These are phyloP conservation scores for Diadema setosum DNA, from an alignment of 35 echinoderm and acorn worm species.

Conservation along the genomic window DNA sequence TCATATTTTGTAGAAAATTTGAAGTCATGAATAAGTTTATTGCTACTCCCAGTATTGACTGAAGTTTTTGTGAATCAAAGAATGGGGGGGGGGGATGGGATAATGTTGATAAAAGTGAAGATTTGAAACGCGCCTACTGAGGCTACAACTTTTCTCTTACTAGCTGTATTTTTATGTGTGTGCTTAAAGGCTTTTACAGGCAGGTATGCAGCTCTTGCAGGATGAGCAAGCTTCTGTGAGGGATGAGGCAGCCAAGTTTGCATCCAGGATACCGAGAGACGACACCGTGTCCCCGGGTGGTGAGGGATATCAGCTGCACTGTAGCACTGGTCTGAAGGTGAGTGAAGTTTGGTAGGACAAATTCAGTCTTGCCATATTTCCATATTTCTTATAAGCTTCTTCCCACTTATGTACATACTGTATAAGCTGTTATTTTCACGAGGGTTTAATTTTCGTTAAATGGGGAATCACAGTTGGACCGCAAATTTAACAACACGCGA, in stretches of 20 bases:
- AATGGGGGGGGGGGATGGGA: no score
- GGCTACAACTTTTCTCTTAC: no score
- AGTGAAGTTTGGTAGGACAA: neutral
- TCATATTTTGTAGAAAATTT: no score
- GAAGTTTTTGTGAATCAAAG: no score
- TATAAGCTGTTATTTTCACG: neutral
- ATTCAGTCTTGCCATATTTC: neutral
- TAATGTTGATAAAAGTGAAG: no score
- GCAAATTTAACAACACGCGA: no score
- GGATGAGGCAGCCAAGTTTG: conserved; percentile 27
- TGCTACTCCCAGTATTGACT: no score
- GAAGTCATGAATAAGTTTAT: no score
- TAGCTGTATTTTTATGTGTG: neutral
- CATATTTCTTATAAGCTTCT: neutral
- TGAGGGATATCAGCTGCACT: neutral
- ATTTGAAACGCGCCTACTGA: no score
- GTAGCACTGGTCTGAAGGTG: conserved; percentile 6
- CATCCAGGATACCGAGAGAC: conserved; percentile 30
- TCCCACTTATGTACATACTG: neutral
- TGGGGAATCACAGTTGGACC: no score
- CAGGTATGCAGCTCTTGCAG: conserved; percentile 34
- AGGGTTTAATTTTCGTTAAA: no score
- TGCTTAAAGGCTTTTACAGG: conserved; percentile 2
- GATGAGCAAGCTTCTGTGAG: conserved; percentile 33
- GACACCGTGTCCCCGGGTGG: neutral